Base-by-base conservation (phyloP, 2,113 vertebrate species). In the Tachycineta bicolor region DNA sequence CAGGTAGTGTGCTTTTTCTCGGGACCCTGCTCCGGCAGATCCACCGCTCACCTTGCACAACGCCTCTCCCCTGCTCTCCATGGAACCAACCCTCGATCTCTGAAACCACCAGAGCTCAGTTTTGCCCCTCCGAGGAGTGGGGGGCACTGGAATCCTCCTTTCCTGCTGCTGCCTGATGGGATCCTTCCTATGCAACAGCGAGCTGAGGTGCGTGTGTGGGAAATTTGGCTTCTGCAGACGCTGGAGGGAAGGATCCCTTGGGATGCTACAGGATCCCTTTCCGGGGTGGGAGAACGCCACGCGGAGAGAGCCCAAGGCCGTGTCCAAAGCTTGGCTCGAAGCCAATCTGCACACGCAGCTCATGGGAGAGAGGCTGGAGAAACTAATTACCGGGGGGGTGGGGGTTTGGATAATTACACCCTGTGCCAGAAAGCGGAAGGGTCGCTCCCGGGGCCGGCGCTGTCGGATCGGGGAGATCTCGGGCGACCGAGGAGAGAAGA, bases 11-110 rank as follows among this genome's bases (percentile, higher is more conserved):
- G n/a, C 25, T 58, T 50, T 49, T 17, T 8, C 63, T 83, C 0
- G 8, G 33, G 20, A 13, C 16, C 13, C 60, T 41, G 12, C 50
- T 63, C n/a, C 0, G 16, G 69, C 70, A 47, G 46, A 73, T 11
- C 39, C 2, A 2, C 14, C 3, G 1, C 23, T 14, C 73, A 1
- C 71, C 55, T 28, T 0, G 3, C 46, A 1, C 15, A 14, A 55
- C 46, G 5, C 46, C 0, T 0, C 55, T 80, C 82, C 74, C 46
- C 12, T 0, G 0, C 75, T 14, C 3, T 8, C 33, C 24, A 0
- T 2, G 56, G 77, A 34, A 37, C 2, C 28, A 84, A 49, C 2
- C 33, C 15, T 1, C 22, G 7, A 16, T 67, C 67, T 47, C 70
- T 18, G 58, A 63, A 52, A 12, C 31, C 62, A 3, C 1, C 55